phyloP scores from a whole-genome alignment of 1,140 invertebrate species.

The Hydropsyche tenuis region DNA sequence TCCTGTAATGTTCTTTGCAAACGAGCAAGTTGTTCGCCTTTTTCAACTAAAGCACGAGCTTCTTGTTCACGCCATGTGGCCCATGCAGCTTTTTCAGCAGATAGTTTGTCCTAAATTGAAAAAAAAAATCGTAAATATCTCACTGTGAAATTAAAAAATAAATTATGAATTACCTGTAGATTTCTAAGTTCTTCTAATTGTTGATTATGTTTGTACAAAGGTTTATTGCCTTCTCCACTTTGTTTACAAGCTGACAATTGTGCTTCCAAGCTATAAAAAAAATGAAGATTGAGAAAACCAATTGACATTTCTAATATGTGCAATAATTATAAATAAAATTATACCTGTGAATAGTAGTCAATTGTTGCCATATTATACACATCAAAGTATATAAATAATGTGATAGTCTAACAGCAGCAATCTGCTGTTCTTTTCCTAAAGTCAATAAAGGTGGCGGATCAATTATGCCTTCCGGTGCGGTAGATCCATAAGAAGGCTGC shows the following conservation, averaged over 20 bases:
- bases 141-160: not conserved
- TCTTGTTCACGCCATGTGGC: conserved; percentile 63
- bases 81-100: conserved; percentile 82
- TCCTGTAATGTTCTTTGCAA: conserved; percentile 62
- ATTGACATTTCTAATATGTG: too few species aligned
- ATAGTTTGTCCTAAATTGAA: conserved; percentile 72
- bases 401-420: conserved; percentile 74
- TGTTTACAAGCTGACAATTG: conserved; percentile 64
- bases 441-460: conserved; percentile 58
- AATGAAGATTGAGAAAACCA: conserved; percentile 32
- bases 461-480: conserved; percentile 42
- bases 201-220: conserved; percentile 71
- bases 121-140: conserved; percentile 53
- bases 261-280: conserved; percentile 64
- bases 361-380: conserved; percentile 83
- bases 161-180: conserved; percentile 63
- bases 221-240: conserved; percentile 61
- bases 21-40: conserved; percentile 53
- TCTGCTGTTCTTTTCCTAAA: conserved; percentile 60
- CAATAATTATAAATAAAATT: conserved; percentile 1
- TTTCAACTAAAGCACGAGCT: conserved; percentile 37
- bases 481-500: conserved; percentile 17
- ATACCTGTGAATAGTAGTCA: conserved; percentile 82
- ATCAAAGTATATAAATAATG: conserved; percentile 83
- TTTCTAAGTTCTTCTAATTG: conserved; percentile 77